Conservation (phyloP, 2,113 vertebrate genomes). For the Microtus richardsoni region DNA sequence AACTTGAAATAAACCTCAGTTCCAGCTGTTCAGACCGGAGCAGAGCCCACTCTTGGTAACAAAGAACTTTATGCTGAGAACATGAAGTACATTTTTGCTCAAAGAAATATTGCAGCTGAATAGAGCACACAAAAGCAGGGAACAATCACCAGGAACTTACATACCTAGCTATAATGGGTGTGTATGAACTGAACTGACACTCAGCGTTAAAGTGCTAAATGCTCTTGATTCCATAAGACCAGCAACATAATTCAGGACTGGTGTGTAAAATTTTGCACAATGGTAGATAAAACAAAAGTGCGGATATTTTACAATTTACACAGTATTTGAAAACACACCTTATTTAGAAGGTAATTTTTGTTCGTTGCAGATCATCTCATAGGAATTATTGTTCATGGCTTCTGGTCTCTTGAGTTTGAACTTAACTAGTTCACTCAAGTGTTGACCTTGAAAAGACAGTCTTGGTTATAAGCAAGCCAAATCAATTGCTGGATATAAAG, state of each 20-base stretch:
- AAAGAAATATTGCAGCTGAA: slow-evolving; percentile 53
- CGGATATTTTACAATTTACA: not conserved
- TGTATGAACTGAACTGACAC: slow-evolving; percentile 49
- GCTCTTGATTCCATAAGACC: slow-evolving; percentile 20
- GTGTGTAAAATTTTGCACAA: not conserved
- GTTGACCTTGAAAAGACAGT: not conserved
- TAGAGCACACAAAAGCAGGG: not conserved
- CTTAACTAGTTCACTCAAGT: not conserved
- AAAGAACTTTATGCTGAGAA: slow-evolving; percentile 63
- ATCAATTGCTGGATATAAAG: not conserved
- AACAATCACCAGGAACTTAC: slow-evolving; percentile 40
- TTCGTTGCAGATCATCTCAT: not conserved
- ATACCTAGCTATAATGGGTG: not conserved
- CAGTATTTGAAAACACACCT: not conserved
- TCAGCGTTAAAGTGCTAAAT: slow-evolving; percentile 29
- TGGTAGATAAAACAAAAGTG: not conserved
- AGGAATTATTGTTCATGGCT: not conserved
- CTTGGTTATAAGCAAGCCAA: not conserved
- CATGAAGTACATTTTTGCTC: slow-evolving; percentile 47
- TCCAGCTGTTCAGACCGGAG: not conserved
- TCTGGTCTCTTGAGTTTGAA: not conserved
- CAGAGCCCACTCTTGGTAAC: slow-evolving; percentile 17
- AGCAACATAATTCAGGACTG: not conserved
- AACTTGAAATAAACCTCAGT: slow-evolving; percentile 64
- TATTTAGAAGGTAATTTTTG: not conserved